Evolutionary conservation across 2,888 invertebrate genomes (phyloP).

Genomic region (Athetis lepigone): DNA sequence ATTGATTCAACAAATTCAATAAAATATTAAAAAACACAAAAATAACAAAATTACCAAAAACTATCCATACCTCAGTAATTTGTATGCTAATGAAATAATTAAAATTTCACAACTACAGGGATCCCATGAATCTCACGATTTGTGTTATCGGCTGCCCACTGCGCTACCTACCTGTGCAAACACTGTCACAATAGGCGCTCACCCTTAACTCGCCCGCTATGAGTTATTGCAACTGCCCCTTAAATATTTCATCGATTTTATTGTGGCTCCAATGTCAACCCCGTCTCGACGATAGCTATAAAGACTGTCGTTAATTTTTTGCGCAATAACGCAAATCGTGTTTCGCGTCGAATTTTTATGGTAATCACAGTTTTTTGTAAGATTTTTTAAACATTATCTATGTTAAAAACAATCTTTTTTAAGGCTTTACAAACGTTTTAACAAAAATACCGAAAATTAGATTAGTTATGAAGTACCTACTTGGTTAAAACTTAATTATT

Average conservation of each 20-base stretch:
- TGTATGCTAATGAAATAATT: constrained; percentile 69
- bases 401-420: constrained; percentile 59
- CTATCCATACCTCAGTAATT: constrained; percentile 50
- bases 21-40: constrained; percentile 3
- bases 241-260: constrained; percentile 90
- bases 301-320: constrained; percentile 82
- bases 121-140: constrained; percentile 62
- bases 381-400: constrained; percentile 65
- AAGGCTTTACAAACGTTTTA: constrained; percentile 42
- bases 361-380: constrained; percentile 56
- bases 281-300: constrained; percentile 86
- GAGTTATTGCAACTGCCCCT: constrained; percentile 84
- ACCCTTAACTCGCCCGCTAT: constrained; percentile 78
- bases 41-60: constrained; percentile 31
- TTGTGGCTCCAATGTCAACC: constrained; percentile 90
- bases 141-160: constrained; percentile 74
- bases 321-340: constrained; percentile 77
- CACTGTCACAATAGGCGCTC: constrained; percentile 76
- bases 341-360: constrained; percentile 76
- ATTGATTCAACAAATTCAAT: not conserved
- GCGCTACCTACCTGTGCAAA: constrained; percentile 84
- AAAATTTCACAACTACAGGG: constrained; percentile 66
- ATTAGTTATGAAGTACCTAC: not conserved
- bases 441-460: constrained; percentile 12
- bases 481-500: not conserved